Percentiles rank a stretch among this genome's conserved stretches.
phyloP scores from a whole-genome alignment of 2,113 vertebrate species.

The Amia ocellicauda region DNA sequence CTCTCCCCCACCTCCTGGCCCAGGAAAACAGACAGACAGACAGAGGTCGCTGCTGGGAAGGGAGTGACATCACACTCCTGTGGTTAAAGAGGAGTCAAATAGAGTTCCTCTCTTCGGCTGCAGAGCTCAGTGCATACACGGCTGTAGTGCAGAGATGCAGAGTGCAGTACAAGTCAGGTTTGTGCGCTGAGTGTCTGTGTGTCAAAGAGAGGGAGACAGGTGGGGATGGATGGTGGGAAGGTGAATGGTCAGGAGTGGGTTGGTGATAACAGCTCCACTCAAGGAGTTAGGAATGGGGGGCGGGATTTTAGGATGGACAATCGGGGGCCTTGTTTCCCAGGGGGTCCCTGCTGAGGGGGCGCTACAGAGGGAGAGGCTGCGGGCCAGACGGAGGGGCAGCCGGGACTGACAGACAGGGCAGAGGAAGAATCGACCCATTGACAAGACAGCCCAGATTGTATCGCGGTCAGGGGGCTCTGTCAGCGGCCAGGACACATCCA shows the following conservation, averaged over 20 bases:
- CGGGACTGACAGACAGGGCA: slow-evolving; percentile 55
- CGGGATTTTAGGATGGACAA: slow-evolving; percentile 59
- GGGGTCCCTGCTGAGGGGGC: slow-evolving; percentile 58
- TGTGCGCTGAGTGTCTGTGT: no score
- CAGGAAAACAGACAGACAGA: no score
- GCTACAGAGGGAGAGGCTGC: slow-evolving; percentile 34
- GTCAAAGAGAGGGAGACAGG: slow-evolving; percentile 2
- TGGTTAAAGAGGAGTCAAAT: no score
- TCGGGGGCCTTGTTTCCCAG: slow-evolving; percentile 60
- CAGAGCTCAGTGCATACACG: no score
- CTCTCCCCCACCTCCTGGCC: no score
- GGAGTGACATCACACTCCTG: no score
- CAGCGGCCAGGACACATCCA: slow-evolving; percentile 42
- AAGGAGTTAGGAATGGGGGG: slow-evolving; percentile 45
- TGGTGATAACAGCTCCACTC: slow-evolving; percentile 63
- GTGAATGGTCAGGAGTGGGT: slow-evolving; percentile 50
- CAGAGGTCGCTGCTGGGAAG: no score
- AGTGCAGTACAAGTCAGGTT: no score
- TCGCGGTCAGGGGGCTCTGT: slow-evolving; percentile 50
- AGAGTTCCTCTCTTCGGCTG: no score
- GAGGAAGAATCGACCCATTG: slow-evolving; percentile 51
- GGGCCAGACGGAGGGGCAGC: slow-evolving; percentile 35
- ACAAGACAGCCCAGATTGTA: slow-evolving; percentile 47
- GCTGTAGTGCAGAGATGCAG: no score
- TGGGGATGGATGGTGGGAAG: slow-evolving; percentile 21